Conservation (phyloP, 2,888 invertebrate species). For the Parochlus steinenii region DNA sequence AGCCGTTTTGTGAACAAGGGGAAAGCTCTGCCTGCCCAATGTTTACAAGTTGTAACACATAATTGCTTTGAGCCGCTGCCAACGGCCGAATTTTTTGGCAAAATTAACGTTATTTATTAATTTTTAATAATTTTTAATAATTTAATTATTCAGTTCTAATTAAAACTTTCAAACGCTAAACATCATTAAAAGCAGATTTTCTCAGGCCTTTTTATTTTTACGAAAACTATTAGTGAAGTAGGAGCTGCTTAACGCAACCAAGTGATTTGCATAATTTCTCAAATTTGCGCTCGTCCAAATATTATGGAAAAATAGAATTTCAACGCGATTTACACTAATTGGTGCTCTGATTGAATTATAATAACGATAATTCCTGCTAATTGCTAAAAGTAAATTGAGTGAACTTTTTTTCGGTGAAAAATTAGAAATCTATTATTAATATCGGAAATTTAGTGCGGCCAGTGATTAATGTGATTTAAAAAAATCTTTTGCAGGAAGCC, state of each 20-base stretch:
- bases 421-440: slow-evolving; percentile 1
- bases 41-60: not conserved
- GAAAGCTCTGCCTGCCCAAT: not conserved
- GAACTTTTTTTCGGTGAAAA: slow-evolving; percentile 1
- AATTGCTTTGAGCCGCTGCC: no score
- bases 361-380: not conserved
- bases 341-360: slow-evolving; percentile 3
- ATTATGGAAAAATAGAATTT: no score
- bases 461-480: not conserved
- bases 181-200: no score
- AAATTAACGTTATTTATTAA: no score
- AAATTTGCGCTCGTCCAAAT: no score
- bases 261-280: no score
- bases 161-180: slow-evolving; percentile 8
- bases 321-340: no score
- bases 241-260: no score
- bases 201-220: not conserved
- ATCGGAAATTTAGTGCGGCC: not conserved
- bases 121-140: slow-evolving; percentile 6
- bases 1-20: not conserved
- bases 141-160: slow-evolving; percentile 11
- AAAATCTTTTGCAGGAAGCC: slow-evolving; percentile 16
- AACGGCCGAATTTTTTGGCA: no score
- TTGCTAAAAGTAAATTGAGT: not conserved
- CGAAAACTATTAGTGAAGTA: slow-evolving; percentile 4